Base-by-base conservation (phyloP, 2,113 vertebrate species). In the Trematomus loennbergii region DNA sequence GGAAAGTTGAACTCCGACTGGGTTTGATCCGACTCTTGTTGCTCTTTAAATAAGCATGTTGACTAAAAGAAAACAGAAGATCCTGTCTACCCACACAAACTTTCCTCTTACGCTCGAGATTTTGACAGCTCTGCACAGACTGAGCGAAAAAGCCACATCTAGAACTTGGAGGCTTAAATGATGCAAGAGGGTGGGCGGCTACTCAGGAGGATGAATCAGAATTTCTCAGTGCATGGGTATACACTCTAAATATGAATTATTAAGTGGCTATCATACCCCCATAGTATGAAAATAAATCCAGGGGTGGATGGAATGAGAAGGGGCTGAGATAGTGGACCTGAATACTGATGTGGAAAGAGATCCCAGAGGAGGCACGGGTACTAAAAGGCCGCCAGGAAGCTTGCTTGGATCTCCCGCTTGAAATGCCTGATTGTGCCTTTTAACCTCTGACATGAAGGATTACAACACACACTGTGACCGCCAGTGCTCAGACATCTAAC, bases 231-330 rank as follows among this genome's bases (percentile, higher is more conserved):
- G 91, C 93, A 92, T 84, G 91, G 90, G 91, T 93, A 94, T 93
- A 95, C 92, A 95, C 93, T 94, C 94, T 91, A 95, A 94, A 95
- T 94, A 95, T 95, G 75, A 95, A 96, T 96, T 95, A 96, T 95
- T 95, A 94, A 95, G 86, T 75, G 69, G 88, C 93, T 94, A 94
- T 95, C 94, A 95, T 95, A 92, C 89, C 93, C 89, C 91, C 91
- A 94, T 93, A 95, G 92, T 94, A 95, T 94, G 92, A 94, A 95
- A 96, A 95, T 93, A 95, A 95, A 95, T 94, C 93, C 86, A 91
- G 80, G 89, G 87, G 72, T 91, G 84, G 75, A 89, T 89, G 85
- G 84, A 94, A 94, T 88, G 82, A 89, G 91, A 91, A 75, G 86
- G 82, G 84, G 72, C 75, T 78, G 79, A 87, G 75, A 72, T 79